Conservation (phyloP, 2,888 invertebrate genomes). For the Hipparchia sbordonii region DNA sequence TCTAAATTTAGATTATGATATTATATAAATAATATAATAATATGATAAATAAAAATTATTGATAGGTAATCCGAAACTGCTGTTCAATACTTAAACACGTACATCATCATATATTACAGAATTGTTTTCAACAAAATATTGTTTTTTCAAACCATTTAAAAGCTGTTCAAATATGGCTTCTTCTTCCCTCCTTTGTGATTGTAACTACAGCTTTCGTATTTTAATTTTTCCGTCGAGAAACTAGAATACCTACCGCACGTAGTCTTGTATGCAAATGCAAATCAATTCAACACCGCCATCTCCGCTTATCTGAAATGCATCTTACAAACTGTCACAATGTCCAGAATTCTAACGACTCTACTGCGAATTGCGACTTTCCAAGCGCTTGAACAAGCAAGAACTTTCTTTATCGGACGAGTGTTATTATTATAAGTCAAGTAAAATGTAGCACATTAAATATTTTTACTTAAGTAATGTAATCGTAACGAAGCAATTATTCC, state of each 20-base stretch:
- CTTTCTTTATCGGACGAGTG: conserved; percentile 27
- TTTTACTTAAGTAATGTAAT: conserved; percentile 26
- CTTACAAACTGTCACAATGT: conserved; percentile 23
- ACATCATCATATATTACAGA: background rate
- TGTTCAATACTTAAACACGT: no score
- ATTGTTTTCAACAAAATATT: background rate
- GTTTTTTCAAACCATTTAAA: background rate
- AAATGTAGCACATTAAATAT: background rate
- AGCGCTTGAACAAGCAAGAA: conserved; percentile 12
- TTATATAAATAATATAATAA: no score
- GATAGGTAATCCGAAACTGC: no score
- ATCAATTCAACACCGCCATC: conserved; percentile 26
- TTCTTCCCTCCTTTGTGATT: background rate
- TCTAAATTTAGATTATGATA: no score
- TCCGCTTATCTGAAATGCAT: conserved; percentile 24
- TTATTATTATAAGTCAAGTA: conserved; percentile 16
- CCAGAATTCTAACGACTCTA: conserved; percentile 29
- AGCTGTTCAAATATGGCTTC: background rate
- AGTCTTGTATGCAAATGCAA: conserved; percentile 18
- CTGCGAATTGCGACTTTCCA: conserved; percentile 30
- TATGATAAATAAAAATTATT: no score
- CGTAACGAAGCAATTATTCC: conserved; percentile 21
- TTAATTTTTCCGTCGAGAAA: background rate
- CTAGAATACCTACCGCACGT: conserved; percentile 3
- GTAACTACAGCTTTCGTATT: background rate